Conservation (phyloP, 2,888 invertebrate species). For the Agrotis exclamationis region DNA sequence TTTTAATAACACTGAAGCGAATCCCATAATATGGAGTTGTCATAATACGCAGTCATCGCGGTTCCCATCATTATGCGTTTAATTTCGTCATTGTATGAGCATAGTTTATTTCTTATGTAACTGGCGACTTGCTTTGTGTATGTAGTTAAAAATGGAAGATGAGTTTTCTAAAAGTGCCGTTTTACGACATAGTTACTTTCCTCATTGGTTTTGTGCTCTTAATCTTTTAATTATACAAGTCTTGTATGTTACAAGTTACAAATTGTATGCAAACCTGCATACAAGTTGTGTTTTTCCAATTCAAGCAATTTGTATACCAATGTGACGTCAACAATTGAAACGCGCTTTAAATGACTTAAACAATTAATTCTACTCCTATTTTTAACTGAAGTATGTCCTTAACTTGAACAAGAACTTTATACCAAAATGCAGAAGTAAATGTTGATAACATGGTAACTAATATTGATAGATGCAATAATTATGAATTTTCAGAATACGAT, state of each 20-base stretch:
- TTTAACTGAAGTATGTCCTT: too few relatives aligned
- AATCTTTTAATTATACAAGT: too few relatives aligned
- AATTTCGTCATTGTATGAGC: conserved; percentile 73
- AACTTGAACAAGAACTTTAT: background rate
- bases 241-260: too few relatives aligned
- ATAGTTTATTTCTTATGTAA: conserved; percentile 59
- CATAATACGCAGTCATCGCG: conserved; percentile 65
- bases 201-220: background rate
- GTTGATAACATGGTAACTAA: background rate
- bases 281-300: too few relatives aligned
- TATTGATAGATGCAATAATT: background rate
- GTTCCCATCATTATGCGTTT: conserved; percentile 72
- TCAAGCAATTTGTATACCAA: too few relatives aligned
- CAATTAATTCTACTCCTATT: too few relatives aligned
- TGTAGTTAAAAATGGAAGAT: conserved; percentile 11
- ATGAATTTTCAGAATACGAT: background rate
- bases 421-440: too few relatives aligned
- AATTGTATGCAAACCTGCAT: too few relatives aligned
- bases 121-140: conserved; percentile 31
- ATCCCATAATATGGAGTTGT: conserved; percentile 69
- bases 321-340: too few relatives aligned
- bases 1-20: conserved; percentile 69
- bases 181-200: background rate
- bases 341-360: too few relatives aligned
- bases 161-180: conserved; percentile 10